Conservation (phyloP, 2,888 invertebrate genomes). For the Epistrophe grossulariae region DNA sequence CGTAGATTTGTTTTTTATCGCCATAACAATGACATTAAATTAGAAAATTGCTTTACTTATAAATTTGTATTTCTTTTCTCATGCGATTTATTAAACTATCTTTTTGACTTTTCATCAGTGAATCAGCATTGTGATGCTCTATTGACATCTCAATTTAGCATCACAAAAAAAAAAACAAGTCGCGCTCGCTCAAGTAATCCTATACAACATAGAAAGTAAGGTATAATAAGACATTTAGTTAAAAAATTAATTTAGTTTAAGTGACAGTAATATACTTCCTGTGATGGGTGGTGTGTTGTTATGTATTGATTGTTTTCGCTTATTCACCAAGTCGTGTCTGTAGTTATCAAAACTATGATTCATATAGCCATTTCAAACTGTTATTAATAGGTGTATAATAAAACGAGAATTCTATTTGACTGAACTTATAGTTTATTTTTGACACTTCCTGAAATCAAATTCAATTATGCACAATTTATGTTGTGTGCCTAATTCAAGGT, state of each 20-base stretch:
- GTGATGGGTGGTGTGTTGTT: constrained; percentile 27
- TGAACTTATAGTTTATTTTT: constrained; percentile 23
- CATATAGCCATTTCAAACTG: constrained; percentile 4
- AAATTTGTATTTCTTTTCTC: not conserved
- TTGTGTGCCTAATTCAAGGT: constrained; percentile 26
- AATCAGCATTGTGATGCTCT: constrained; percentile 38
- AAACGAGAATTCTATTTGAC: not conserved
- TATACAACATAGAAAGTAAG: constrained; percentile 23
- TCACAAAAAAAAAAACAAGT: constrained; percentile 7
- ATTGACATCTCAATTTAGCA: constrained; percentile 50
- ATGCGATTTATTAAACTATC: not conserved
- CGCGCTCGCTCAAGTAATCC: constrained; percentile 9
- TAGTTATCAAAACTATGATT: constrained; percentile 48
- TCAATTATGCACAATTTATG: constrained; percentile 8
- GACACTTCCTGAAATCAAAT: constrained; percentile 48
- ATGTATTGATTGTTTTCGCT: constrained; percentile 25
- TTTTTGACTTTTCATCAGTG: constrained; percentile 22
- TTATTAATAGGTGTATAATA: not conserved
- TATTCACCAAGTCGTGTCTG: not conserved
- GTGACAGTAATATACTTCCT: constrained; percentile 31
- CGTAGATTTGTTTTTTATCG: constrained; percentile 25
- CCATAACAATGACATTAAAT: constrained; percentile 17
- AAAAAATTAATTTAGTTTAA: constrained; percentile 54
- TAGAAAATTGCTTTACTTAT: constrained; percentile 8
- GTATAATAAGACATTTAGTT: constrained; percentile 41